Evolutionary conservation across 2,888 invertebrate species (phyloP).

Genomic region (Drosophila mulleri): DNA sequence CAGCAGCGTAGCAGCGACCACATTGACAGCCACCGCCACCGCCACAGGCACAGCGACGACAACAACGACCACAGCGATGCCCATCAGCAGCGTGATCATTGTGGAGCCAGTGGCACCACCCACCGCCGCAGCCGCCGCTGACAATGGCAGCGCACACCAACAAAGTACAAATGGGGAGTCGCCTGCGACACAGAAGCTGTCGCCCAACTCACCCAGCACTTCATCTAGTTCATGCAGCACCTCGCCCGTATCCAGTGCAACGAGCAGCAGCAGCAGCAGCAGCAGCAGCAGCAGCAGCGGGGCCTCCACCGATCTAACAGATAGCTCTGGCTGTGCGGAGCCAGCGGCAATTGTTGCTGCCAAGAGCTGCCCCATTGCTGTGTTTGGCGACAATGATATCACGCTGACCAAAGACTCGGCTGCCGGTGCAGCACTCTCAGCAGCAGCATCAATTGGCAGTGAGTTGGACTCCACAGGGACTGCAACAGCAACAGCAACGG

Average conservation of each 20-base stretch:
- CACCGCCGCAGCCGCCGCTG: slow-evolving; percentile 2
- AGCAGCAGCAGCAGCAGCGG: slow-evolving; percentile 48
- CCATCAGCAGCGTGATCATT: slow-evolving; percentile 67
- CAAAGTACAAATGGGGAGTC: slow-evolving; percentile 40
- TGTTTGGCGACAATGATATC: slow-evolving; percentile 82
- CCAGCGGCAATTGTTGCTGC: slow-evolving; percentile 10
- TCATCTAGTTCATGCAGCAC: slow-evolving; percentile 65
- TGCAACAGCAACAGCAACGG: slow-evolving; percentile 4
- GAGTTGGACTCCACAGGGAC: slow-evolving; percentile 13
- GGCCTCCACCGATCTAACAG: slow-evolving; percentile 29
- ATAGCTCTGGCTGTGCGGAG: slow-evolving; percentile 14
- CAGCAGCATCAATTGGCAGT: slow-evolving; percentile 27
- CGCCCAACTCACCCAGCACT: slow-evolving; percentile 50
- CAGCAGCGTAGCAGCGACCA: slow-evolving; percentile 1
- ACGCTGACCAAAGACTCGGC: slow-evolving; percentile 80
- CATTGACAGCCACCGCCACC: slow-evolving; percentile 9
- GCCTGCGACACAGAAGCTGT: slow-evolving; percentile 31
- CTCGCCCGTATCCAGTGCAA: slow-evolving; percentile 59
- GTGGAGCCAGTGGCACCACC: slow-evolving; percentile 54
- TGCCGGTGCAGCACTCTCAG: slow-evolving; percentile 59
- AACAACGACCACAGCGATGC: slow-evolving; percentile 40
- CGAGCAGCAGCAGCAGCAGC: slow-evolving; percentile 52
- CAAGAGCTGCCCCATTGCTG: slow-evolving; percentile 76
- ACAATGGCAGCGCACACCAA: slow-evolving; percentile 34
- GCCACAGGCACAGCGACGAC: slow-evolving; percentile 13